A percentile compares a stretch with the other conserved stretches of the same genome.
Evolutionary conservation across 2,888 invertebrate species (phyloP).

Genomic region (Lomographa bimaculata): DNA sequence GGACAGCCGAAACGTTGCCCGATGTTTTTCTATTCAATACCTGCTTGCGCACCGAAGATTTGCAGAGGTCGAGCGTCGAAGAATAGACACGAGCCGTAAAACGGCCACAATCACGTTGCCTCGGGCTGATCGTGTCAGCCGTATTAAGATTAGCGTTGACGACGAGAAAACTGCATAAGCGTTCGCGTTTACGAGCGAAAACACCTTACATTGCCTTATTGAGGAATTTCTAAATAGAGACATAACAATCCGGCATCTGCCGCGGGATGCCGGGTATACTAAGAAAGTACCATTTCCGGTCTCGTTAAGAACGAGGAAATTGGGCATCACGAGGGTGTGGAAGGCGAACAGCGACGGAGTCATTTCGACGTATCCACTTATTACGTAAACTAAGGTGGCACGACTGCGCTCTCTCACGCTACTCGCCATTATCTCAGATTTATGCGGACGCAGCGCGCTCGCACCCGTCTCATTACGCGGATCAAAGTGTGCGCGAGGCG

Average conservation of each 20-base stretch:
- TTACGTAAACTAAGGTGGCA: constrained; percentile 72
- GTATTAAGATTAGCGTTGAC: constrained; percentile 48
- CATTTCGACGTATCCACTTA: constrained; percentile 65
- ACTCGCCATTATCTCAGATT: constrained; percentile 69
- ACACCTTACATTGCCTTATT: constrained; percentile 40
- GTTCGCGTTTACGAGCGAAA: constrained; percentile 44
- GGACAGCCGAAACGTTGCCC: constrained; percentile 61
- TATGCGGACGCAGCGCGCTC: constrained; percentile 64
- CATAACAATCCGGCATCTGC: constrained; percentile 36
- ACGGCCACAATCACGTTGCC: constrained; percentile 45
- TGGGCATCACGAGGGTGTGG: constrained; percentile 52
- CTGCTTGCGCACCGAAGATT: constrained; percentile 19
- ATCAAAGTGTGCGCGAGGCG: constrained; percentile 63
- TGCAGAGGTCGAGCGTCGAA: too few relatives aligned
- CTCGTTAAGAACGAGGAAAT: constrained; percentile 49
- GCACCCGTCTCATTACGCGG: constrained; percentile 73
- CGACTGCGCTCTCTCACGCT: constrained; percentile 76
- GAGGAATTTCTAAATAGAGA: constrained; percentile 47
- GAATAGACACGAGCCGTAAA: constrained; percentile 42
- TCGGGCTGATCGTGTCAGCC: constrained; percentile 53
- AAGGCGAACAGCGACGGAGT: constrained; percentile 48
- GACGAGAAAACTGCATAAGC: constrained; percentile 50
- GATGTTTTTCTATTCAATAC: constrained; percentile 44
- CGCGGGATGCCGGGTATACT: constrained; percentile 29
- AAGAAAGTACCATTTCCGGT: constrained; percentile 44